phyloP scores from a whole-genome alignment of 2,888 invertebrate genomes.

The Zaprionus obscuricornis region DNA sequence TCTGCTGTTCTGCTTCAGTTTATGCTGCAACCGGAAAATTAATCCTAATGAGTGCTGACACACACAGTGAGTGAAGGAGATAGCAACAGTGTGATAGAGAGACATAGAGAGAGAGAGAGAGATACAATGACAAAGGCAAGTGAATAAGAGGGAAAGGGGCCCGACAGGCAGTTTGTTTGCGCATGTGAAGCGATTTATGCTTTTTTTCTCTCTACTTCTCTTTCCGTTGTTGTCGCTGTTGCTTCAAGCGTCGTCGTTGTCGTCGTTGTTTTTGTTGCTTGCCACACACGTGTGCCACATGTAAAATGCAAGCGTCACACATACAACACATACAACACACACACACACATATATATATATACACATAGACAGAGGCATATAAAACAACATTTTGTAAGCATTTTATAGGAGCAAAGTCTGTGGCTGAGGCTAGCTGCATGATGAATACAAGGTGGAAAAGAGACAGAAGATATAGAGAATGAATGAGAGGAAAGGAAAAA shows the following conservation, averaged over 20 bases:
- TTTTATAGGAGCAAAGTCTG: constrained; percentile 72
- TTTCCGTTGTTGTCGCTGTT: constrained; percentile 33
- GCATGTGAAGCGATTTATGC: constrained; percentile 74
- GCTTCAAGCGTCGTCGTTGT: constrained; percentile 38
- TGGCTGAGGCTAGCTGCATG: constrained; percentile 46
- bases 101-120: neutral
- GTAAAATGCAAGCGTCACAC: constrained; percentile 64
- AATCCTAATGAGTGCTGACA: constrained; percentile 77
- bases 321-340: constrained; percentile 19
- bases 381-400: constrained; percentile 78
- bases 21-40: constrained; percentile 78
- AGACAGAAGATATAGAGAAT: constrained; percentile 1
- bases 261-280: constrained; percentile 43
- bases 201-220: constrained; percentile 42
- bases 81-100: constrained; percentile 36
- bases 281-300: constrained; percentile 69
- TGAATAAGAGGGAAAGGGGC: neutral
- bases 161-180: constrained; percentile 61
- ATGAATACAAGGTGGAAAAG: neutral
- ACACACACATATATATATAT: neutral
- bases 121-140: neutral
- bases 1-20: constrained; percentile 69
- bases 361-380: constrained; percentile 35
- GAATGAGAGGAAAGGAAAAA: neutral
- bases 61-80: too few species aligned